phyloP scores from a whole-genome alignment of 2,113 vertebrate genomes.

The Petrocephalus zakoni region DNA sequence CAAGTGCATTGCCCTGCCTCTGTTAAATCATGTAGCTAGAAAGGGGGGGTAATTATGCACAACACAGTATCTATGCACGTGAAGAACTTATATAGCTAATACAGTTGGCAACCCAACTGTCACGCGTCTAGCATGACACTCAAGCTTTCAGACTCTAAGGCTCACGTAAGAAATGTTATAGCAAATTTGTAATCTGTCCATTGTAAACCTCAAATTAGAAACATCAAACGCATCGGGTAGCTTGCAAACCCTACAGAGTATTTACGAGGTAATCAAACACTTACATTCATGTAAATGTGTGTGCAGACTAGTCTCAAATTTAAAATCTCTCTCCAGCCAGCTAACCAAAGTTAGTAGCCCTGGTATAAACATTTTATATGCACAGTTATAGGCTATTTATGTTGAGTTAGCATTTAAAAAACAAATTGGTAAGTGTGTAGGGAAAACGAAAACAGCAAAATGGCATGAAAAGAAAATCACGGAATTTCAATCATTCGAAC shows the following conservation, averaged over 20 bases:
- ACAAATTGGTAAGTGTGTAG: not conserved
- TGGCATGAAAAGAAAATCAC: not conserved
- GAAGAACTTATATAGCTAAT: not conserved
- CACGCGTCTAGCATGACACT: not conserved
- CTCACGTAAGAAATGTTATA: not conserved
- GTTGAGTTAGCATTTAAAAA: not conserved
- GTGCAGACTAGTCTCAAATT: too few species aligned
- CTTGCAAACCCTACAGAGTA: too few species aligned
- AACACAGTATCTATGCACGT: not conserved
- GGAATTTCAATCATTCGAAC: not conserved
- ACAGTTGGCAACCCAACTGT: too few species aligned
- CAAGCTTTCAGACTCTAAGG: not conserved
- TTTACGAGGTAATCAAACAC: too few species aligned
- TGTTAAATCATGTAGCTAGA: not conserved
- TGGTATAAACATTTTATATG: not conserved
- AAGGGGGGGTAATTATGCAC: not conserved
- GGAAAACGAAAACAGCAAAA: not conserved
- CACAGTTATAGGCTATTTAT: not conserved
- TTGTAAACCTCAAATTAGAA: too few species aligned
- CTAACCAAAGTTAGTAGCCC: too few species aligned
- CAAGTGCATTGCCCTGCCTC: not conserved
- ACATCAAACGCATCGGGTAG: too few species aligned
- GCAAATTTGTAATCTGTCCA: too few species aligned
- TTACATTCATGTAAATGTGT: too few species aligned
- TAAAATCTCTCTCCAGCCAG: too few species aligned